These are phyloP conservation scores for Amaurobius ferox DNA, from an alignment of 2,888 invertebrate species.

Conservation along the genomic window DNA sequence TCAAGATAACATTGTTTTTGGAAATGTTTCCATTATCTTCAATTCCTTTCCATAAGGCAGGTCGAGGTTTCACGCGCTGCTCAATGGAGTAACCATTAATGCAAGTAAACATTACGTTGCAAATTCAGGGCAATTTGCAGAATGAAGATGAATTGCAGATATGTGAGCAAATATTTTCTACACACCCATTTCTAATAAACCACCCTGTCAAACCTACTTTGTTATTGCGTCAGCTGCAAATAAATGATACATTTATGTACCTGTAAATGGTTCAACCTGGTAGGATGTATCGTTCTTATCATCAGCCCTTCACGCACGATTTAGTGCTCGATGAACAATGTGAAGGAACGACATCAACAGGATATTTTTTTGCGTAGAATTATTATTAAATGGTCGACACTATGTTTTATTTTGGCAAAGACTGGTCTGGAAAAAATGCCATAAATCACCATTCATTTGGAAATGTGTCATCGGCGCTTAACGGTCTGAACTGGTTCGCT, in stretches of 20 bases:
- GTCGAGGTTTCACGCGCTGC: too few species aligned
- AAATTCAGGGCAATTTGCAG: too few species aligned
- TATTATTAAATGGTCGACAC: background rate
- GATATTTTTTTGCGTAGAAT: background rate
- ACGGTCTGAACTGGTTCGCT: background rate
- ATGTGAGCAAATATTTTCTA: too few species aligned
- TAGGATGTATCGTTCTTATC: background rate
- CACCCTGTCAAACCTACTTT: background rate
- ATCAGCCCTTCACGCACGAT: background rate
- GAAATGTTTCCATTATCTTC: too few species aligned
- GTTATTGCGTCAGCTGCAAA: background rate
- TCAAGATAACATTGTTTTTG: too few species aligned
- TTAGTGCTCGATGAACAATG: background rate
- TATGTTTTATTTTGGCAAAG: background rate
- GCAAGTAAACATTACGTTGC: too few species aligned
- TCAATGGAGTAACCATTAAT: too few species aligned
- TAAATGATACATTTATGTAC: background rate
- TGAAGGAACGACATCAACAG: background rate
- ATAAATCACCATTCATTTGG: constrained; percentile 41
- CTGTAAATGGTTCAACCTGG: background rate
- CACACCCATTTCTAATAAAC: too few species aligned
- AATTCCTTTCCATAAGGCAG: too few species aligned
- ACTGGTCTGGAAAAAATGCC: constrained; percentile 5
- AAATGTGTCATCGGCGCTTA: constrained; percentile 6
- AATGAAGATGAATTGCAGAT: too few species aligned